Evolutionary conservation across 2,797 vertebrate genomes (phyloP).

Genomic region (Staurois parvus): DNA sequence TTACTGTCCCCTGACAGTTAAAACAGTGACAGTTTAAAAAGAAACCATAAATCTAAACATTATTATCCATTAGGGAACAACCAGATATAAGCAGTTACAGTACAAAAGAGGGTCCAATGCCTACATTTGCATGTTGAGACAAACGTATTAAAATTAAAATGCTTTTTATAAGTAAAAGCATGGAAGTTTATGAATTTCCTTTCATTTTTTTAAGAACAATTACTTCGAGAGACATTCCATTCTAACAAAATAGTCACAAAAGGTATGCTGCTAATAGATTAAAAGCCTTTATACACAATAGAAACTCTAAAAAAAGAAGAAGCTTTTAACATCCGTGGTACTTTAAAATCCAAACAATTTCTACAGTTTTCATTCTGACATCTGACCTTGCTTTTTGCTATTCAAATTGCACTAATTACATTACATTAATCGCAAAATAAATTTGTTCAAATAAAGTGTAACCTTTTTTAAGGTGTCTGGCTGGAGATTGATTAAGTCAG

Average conservation of each 20-base stretch:
- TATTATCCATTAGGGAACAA: too few species aligned
- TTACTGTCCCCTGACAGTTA: too few species aligned
- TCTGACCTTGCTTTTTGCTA: not conserved
- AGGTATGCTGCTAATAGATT: not conserved
- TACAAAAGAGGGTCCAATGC: too few species aligned
- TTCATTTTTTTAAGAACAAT: not conserved
- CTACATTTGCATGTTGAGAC: too few species aligned
- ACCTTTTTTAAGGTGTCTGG: not conserved
- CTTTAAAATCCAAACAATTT: not conserved
- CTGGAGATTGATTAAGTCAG: constrained; percentile 29
- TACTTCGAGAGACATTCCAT: not conserved
- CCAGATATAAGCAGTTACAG: too few species aligned
- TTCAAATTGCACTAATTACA: not conserved
- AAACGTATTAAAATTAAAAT: too few species aligned
- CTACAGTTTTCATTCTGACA: not conserved
- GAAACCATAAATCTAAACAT: too few species aligned
- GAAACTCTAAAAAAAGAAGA: not conserved
- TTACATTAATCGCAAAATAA: not conserved
- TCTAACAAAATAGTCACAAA: not conserved
- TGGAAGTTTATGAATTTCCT: too few species aligned
- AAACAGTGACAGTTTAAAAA: too few species aligned
- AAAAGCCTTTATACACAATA: not conserved
- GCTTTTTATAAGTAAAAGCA: too few species aligned
- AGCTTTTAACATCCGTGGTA: not conserved
- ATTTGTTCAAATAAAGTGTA: not conserved